These are phyloP conservation scores for Tinea semifulvella DNA, from an alignment of 2,888 invertebrate species.

Conservation along the genomic window DNA sequence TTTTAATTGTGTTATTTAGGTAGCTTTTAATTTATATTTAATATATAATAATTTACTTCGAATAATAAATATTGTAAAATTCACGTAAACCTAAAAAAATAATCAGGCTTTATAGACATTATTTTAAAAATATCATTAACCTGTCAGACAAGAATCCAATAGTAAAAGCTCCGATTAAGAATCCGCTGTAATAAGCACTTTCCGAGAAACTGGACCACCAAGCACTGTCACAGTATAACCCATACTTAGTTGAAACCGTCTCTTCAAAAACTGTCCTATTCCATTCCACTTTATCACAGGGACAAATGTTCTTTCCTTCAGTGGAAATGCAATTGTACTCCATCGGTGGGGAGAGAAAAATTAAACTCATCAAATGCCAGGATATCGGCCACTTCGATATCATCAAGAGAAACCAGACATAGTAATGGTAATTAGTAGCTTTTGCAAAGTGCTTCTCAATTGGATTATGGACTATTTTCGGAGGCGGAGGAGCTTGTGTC, in stretches of 20 bases:
- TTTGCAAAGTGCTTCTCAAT: slow-evolving; percentile 36
- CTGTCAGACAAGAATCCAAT: slow-evolving; percentile 45
- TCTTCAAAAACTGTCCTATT: slow-evolving; percentile 35
- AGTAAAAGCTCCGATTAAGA: slow-evolving; percentile 35
- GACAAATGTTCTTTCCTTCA: slow-evolving; percentile 28
- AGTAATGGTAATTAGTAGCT: slow-evolving; percentile 37
- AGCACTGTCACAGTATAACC: slow-evolving; percentile 29
- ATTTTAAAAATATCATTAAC: too few species aligned
- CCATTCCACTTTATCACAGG: slow-evolving; percentile 37
- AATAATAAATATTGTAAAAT: too few species aligned
- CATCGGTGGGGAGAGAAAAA: slow-evolving; percentile 44
- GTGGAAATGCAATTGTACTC: slow-evolving; percentile 30
- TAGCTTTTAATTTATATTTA: too few species aligned
- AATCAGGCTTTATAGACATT: too few species aligned
- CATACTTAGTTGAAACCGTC: slow-evolving; percentile 42
- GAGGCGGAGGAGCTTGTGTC: too few species aligned
- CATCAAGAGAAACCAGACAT: slow-evolving; percentile 34
- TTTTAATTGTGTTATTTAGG: too few species aligned
- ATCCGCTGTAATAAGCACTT: slow-evolving; percentile 37
- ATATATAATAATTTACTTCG: too few species aligned
- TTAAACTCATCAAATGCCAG: slow-evolving; percentile 42
- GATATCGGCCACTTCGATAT: slow-evolving; percentile 34
- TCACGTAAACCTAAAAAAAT: too few species aligned
- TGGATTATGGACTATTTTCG: slow-evolving; percentile 30
- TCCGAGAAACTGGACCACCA: slow-evolving; percentile 44